Base-by-base conservation (phyloP, 2,797 vertebrate species). In the Neopelma chrysocephalum region DNA sequence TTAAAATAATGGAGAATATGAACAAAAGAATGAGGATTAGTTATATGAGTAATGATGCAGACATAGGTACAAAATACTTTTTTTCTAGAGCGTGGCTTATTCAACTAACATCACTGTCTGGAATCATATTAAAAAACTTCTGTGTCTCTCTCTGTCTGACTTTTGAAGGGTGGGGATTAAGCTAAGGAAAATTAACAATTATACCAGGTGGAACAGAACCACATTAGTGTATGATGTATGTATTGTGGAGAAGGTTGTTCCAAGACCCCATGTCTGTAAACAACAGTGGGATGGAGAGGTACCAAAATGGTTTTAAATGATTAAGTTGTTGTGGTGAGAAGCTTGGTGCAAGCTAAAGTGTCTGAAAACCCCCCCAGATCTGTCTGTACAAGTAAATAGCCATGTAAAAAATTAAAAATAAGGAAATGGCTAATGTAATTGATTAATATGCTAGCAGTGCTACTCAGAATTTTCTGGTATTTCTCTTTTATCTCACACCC, bases 21-120 rank as follows among this genome's bases (percentile, higher is more conserved):
- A 93, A 82, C 60, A 82, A 82, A 34, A 89, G 60, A 75, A 68
- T 15, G 34, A 75, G 73, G 57, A 48, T 86, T 93, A 90, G 43
- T 89, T 91, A 23, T 26, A 78, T 77, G 79, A 94, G 43, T 93
- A 93, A 95, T 16, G 9, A 53, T 80, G 58, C 47, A 93, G 68
- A 86, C 82, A 70, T 20, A 85, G 36, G 43, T 70, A 91, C 25
- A 85, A 91, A 85, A 72, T 80, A 26, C 5, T 38, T 71, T 54
- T 61, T 90, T 80, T 42, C 78, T 73, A 62, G n/a, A 80, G 20
- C 7, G 0, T 36, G 31, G 31, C 51, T 87, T 82, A 75, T 79
- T 91, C 92, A 84, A 29, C 48, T 19, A 43, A 25, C 45, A 53
- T 93, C 53, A 73, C 36, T 80, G 78, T 69, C 70, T 75, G 70